Percentiles rank a stretch among this genome's conserved stretches.
Conservation (phyloP, 2,113 vertebrate species). For the Mohoua ochrocephala region DNA sequence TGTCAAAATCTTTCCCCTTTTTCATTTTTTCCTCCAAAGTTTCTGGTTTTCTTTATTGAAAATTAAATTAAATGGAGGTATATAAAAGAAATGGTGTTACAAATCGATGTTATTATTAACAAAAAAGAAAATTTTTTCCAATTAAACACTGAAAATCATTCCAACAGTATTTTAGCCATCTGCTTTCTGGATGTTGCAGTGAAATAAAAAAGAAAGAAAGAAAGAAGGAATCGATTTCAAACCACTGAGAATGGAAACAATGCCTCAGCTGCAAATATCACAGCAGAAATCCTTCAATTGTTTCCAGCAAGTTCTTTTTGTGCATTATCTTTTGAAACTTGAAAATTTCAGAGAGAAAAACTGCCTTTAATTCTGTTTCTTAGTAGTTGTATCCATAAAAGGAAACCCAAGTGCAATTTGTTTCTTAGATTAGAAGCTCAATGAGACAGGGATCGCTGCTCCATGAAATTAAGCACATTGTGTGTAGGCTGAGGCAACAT, state of each 20-base stretch:
- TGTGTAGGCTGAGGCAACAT: background rate
- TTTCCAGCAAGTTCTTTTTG: background rate
- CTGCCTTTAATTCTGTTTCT: background rate
- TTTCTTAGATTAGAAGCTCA: slow-evolving; percentile 11
- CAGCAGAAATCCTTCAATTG: background rate
- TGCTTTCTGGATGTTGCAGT: background rate
- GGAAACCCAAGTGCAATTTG: background rate
- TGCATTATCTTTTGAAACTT: background rate
- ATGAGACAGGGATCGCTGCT: slow-evolving; percentile 22
- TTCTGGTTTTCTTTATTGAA: background rate
- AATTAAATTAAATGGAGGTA: background rate
- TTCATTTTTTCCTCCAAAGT: accelerated
- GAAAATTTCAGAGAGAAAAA: background rate
- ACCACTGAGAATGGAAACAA: background rate
- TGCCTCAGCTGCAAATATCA: background rate
- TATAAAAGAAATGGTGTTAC: accelerated
- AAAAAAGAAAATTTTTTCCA: background rate
- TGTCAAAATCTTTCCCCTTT: background rate
- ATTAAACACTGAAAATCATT: background rate
- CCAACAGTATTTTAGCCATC: background rate
- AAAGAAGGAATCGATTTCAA: background rate
- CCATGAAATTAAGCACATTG: background rate
- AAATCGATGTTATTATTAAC: background rate
- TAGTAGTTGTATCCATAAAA: background rate
- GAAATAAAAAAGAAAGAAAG: background rate